These are phyloP conservation scores for Irena cyanogastra DNA, from an alignment of 2,113 vertebrate species.

Conservation along the genomic window DNA sequence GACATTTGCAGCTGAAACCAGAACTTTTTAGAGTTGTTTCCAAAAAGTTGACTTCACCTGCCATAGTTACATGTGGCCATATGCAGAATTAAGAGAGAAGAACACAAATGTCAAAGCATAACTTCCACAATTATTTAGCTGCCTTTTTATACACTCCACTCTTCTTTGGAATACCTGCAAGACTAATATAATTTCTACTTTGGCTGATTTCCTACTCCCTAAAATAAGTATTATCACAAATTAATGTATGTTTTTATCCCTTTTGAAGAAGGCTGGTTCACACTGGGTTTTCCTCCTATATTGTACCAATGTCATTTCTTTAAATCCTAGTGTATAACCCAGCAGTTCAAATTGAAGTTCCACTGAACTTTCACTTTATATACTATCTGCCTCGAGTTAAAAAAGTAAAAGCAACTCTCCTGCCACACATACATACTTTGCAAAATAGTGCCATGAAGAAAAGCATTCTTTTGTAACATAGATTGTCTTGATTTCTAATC, in stretches of 20 bases:
- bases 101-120: not conserved
- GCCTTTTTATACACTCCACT: not conserved
- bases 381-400: not conserved
- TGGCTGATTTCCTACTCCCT: not conserved
- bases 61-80: not conserved
- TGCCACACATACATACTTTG: not conserved
- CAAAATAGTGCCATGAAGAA: not conserved
- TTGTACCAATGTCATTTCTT: not conserved
- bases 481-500: not conserved
- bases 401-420: not conserved
- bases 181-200: not conserved
- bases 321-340: not conserved
- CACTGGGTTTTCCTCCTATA: not conserved
- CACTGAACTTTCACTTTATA: not conserved
- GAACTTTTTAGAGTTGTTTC: not conserved
- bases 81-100: not conserved
- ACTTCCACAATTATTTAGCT: not conserved
- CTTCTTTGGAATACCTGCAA: not conserved
- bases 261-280: not conserved
- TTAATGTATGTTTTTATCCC: not conserved
- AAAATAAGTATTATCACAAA: not conserved
- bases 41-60: not conserved
- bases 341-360: not conserved
- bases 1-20: not conserved
- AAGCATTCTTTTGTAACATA: not conserved